These are phyloP conservation scores for Cardiocondyla obscurior DNA, from an alignment of 1,140 invertebrate genomes.

Conservation along the genomic window DNA sequence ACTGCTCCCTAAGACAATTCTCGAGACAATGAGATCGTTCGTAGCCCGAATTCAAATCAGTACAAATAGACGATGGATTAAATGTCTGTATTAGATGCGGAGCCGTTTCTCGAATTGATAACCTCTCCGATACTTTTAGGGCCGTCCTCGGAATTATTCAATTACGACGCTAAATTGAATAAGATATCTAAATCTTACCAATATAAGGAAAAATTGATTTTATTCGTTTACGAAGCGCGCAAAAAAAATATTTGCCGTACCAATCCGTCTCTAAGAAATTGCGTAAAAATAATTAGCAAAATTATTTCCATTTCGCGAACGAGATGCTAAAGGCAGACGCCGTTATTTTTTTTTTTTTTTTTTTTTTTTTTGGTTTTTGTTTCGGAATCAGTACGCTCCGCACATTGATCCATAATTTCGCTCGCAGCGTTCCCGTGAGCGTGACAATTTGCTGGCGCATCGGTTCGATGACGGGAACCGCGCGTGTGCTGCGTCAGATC, in stretches of 20 bases:
- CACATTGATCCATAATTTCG: constrained; percentile 31
- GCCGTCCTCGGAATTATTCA: constrained; percentile 43
- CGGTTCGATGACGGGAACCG: constrained; percentile 56
- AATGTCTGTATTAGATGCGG: constrained; percentile 53
- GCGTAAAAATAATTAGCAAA: neutral
- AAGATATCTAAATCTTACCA: neutral
- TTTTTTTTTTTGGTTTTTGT: no score
- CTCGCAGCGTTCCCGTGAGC: constrained; percentile 50
- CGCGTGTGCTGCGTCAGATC: constrained; percentile 80
- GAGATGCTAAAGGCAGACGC: neutral
- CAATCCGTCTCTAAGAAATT: neutral
- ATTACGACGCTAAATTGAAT: constrained; percentile 24
- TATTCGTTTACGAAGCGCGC: neutral
- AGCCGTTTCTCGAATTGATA: constrained; percentile 36
- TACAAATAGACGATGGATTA: constrained; percentile 46
- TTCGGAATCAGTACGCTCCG: constrained; percentile 36
- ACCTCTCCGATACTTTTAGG: neutral
- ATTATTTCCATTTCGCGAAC: constrained; percentile 29
- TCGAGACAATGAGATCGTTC: constrained; percentile 65
- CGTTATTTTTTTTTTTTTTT: neutral
- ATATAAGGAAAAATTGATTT: neutral
- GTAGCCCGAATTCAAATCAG: constrained; percentile 70
- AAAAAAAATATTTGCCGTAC: neutral
- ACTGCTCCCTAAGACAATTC: constrained; percentile 66
- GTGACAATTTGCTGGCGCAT: constrained; percentile 77